Evolutionary conservation across 2,888 invertebrate species (phyloP).

Genomic region (Harmothoe impar): DNA sequence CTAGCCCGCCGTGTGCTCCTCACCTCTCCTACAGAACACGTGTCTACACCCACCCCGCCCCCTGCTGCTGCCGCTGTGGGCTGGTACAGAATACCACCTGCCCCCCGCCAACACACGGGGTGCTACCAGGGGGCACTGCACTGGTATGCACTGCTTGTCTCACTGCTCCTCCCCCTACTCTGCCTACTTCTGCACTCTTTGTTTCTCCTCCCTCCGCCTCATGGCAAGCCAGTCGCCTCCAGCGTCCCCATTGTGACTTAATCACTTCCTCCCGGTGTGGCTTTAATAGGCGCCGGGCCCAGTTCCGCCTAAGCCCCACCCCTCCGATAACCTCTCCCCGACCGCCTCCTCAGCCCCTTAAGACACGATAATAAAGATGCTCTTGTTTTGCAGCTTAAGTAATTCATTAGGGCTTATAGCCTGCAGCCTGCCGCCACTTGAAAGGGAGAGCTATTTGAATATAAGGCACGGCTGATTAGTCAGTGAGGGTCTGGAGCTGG

Average conservation of each 20-base stretch:
- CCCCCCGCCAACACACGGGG: too few relatives aligned
- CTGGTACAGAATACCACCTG: too few relatives aligned
- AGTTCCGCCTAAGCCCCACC: neutral
- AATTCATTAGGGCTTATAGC: slow-evolving; percentile 59
- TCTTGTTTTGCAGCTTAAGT: slow-evolving; percentile 59
- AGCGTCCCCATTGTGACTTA: slow-evolving; percentile 37
- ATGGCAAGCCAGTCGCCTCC: neutral
- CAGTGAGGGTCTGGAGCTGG: neutral
- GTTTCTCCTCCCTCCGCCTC: neutral
- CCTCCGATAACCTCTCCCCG: neutral
- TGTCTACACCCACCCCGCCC: too few relatives aligned
- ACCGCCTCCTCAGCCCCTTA: slow-evolving; percentile 47
- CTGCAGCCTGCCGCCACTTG: neutral
- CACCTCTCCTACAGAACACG: too few relatives aligned
- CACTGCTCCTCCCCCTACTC: neutral
- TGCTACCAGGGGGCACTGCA: too few relatives aligned
- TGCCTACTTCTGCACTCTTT: neutral
- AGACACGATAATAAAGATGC: slow-evolving; percentile 60
- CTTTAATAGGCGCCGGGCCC: slow-evolving; percentile 35
- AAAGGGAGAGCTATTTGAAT: slow-evolving; percentile 56
- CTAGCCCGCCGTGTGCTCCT: too few relatives aligned
- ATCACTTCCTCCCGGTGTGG: slow-evolving; percentile 37
- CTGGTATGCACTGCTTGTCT: neutral
- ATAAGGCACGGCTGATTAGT: slow-evolving; percentile 59
- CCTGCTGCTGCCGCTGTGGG: too few relatives aligned